A percentile compares a stretch with the other conserved stretches of the same genome.
Evolutionary conservation across 1,140 invertebrate genomes (phyloP).

Genomic region (Yoshiicerus persimilis): DNA sequence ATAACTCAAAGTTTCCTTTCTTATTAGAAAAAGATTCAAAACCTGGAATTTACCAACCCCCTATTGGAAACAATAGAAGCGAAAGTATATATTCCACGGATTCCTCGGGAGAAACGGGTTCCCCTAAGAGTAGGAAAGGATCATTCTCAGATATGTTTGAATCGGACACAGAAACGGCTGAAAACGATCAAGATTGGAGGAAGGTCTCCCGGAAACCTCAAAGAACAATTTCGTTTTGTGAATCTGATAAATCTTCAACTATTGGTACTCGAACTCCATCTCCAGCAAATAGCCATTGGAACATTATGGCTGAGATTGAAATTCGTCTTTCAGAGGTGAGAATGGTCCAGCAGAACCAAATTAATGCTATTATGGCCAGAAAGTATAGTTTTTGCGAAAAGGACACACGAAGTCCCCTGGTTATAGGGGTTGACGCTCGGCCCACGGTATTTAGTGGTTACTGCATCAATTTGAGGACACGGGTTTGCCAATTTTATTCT

Average conservation of each 20-base stretch:
- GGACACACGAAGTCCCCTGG: not conserved
- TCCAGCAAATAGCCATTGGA: not conserved
- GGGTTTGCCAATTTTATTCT: not conserved
- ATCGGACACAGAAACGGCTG: not conserved
- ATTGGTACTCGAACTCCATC: not conserved
- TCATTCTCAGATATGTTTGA: too few relatives aligned
- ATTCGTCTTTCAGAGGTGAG: not conserved
- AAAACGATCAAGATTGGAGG: too few relatives aligned
- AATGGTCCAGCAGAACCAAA: not conserved
- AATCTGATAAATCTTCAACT: not conserved
- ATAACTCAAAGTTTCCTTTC: not conserved
- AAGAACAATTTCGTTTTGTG: not conserved
- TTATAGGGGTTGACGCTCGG: slow-evolving; percentile 23
- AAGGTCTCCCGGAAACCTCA: not conserved
- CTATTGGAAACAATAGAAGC: not conserved
- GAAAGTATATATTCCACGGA: not conserved
- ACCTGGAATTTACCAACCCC: not conserved
- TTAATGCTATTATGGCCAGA: not conserved
- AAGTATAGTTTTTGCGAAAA: not conserved
- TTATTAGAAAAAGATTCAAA: not conserved
- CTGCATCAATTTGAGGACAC: not conserved
- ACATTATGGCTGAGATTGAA: not conserved
- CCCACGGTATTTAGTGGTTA: not conserved
- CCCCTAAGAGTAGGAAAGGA: not conserved
- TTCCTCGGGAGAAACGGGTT: not conserved